Evolutionary conservation across 2,797 vertebrate genomes (phyloP).

Genomic region (Premnoplex brunnescens): DNA sequence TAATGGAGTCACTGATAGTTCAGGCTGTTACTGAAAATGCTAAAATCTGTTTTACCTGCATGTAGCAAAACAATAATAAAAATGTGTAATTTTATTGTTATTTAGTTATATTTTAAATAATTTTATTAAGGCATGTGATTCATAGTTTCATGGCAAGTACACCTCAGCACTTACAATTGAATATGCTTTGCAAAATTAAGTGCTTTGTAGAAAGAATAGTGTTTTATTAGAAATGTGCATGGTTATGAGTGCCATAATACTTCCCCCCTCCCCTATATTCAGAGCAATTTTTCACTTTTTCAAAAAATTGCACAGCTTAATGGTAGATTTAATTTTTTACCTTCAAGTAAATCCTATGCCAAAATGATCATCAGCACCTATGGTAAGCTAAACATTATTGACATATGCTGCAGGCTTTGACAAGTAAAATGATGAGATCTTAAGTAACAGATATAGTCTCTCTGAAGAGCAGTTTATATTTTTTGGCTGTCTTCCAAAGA

Average conservation of each 20-base stretch:
- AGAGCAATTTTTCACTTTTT: background rate
- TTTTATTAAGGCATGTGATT: background rate
- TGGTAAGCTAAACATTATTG: background rate
- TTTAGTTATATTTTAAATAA: background rate
- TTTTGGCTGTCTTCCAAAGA: conserved; percentile 35
- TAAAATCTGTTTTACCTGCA: background rate
- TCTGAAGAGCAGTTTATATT: conserved; percentile 21
- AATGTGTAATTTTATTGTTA: background rate
- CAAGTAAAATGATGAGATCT: conserved; percentile 35
- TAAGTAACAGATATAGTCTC: conserved; percentile 24
- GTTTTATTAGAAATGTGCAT: background rate
- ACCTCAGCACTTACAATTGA: background rate
- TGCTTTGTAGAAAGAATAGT: background rate
- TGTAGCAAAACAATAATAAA: background rate
- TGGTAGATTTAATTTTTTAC: background rate
- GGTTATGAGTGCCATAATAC: background rate
- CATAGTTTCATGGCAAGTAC: background rate
- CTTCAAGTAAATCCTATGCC: background rate
- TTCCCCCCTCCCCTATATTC: background rate
- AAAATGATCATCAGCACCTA: background rate
- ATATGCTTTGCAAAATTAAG: background rate
- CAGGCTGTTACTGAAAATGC: background rate
- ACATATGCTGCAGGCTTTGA: background rate
- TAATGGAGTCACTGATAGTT: background rate
- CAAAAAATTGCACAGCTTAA: background rate